These are phyloP conservation scores for Conus canariensis DNA, from an alignment of 2,888 invertebrate genomes.

Conservation along the genomic window DNA sequence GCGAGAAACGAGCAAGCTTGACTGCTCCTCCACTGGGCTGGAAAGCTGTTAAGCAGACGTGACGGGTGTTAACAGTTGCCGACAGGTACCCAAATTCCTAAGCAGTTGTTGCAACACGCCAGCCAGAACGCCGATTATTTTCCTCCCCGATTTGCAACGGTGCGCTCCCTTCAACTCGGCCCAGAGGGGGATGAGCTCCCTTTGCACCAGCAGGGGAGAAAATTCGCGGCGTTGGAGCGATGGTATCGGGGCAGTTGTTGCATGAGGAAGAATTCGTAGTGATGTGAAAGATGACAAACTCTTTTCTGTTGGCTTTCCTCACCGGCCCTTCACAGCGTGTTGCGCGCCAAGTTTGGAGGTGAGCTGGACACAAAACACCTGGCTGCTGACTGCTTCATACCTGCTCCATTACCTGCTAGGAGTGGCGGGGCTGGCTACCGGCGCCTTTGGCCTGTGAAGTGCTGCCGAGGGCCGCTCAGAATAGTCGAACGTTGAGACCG, in stretches of 20 bases:
- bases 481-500: too few species aligned
- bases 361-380: conserved; percentile 32
- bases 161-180: conserved; percentile 19
- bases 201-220: conserved; percentile 30
- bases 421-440: background rate
- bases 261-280: background rate
- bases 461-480: background rate
- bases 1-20: background rate
- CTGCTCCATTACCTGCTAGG: background rate
- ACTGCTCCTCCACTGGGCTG: background rate
- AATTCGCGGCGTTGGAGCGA: conserved; percentile 9
- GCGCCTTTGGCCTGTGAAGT: background rate
- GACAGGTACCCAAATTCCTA: conserved; percentile 12
- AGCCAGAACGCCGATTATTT: conserved; percentile 11
- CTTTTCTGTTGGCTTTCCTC: conserved; percentile 13
- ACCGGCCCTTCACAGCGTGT: background rate
- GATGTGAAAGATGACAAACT: conserved; percentile 28
- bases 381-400: background rate
- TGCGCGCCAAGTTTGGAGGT: background rate
- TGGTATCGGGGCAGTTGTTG: conserved; percentile 13
- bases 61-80: background rate
- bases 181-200: background rate
- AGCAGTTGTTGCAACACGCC: conserved; percentile 25
- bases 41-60: background rate
- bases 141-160: background rate